phyloP scores from a whole-genome alignment of 2,888 invertebrate species.

The Cantharis nigra region DNA sequence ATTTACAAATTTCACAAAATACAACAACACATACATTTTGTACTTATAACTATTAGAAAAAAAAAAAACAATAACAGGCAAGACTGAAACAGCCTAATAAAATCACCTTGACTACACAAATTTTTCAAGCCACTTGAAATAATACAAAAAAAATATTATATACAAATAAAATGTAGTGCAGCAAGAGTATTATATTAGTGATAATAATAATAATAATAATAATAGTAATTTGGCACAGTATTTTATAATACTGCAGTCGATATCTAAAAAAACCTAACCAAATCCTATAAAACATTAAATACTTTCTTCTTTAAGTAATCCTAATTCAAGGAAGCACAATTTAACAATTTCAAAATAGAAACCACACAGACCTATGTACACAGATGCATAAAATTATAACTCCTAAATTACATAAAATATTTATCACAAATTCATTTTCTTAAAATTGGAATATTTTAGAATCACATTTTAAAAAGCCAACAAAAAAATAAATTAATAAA shows the following conservation, averaged over 20 bases:
- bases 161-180: slow-evolving; percentile 26
- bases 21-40: slow-evolving; percentile 57
- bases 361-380: slow-evolving; percentile 31
- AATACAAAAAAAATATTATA: slow-evolving; percentile 40
- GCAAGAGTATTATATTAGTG: slow-evolving; percentile 27
- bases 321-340: slow-evolving; percentile 28
- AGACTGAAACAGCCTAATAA: slow-evolving; percentile 55
- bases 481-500: slow-evolving; percentile 40
- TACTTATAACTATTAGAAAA: slow-evolving; percentile 55
- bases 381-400: slow-evolving; percentile 27
- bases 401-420: slow-evolving; percentile 29
- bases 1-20: slow-evolving; percentile 56
- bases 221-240: slow-evolving; percentile 50
- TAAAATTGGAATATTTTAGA: slow-evolving; percentile 52
- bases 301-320: slow-evolving; percentile 11
- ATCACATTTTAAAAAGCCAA: slow-evolving; percentile 54
- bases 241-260: slow-evolving; percentile 46
- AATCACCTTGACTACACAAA: slow-evolving; percentile 48
- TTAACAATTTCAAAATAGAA: slow-evolving; percentile 18
- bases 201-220: slow-evolving; percentile 28
- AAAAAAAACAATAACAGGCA: slow-evolving; percentile 56
- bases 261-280: slow-evolving; percentile 27
- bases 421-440: slow-evolving; percentile 57
- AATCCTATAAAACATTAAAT: slow-evolving; percentile 21
- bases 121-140: slow-evolving; percentile 46